Percentiles rank a stretch among this genome's conserved stretches.
Evolutionary conservation across 2,113 vertebrate species (phyloP).

Genomic region (Panthera leo): DNA sequence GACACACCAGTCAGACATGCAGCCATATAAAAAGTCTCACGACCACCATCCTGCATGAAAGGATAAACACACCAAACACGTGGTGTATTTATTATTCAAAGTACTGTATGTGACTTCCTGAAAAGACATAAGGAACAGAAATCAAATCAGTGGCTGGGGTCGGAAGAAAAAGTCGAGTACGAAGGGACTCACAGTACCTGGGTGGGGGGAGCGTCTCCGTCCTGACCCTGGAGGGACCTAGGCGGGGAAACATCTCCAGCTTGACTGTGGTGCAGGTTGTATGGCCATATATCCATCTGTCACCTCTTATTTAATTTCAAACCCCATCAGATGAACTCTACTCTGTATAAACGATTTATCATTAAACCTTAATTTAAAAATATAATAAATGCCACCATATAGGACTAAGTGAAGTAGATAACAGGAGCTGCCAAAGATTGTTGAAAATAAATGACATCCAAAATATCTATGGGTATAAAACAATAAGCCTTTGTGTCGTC

Average conservation of each 20-base stretch:
- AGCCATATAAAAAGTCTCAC: too few relatives aligned
- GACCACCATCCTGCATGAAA: too few relatives aligned
- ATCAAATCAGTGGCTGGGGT: neutral
- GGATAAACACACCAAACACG: fast-evolving
- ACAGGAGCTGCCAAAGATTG: neutral
- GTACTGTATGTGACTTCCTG: neutral
- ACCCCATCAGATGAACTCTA: neutral
- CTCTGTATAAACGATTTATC: neutral
- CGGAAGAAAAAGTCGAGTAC: too few relatives aligned
- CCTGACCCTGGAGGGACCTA: fast-evolving
- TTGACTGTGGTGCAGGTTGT: neutral
- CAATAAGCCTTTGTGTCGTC: neutral
- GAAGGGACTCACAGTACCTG: neutral
- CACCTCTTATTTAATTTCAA: neutral
- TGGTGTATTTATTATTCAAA: fast-evolving
- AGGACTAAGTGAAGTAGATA: neutral
- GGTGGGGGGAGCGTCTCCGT: fast-evolving
- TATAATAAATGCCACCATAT: neutral
- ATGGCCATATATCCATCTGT: neutral
- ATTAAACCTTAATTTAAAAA: neutral
- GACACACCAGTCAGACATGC: fast-evolving
- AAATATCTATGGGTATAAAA: neutral
- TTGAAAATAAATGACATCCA: neutral
- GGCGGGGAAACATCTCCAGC: neutral
- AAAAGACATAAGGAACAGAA: neutral